A percentile compares a stretch with the other conserved stretches of the same genome.
Evolutionary conservation across 2,797 vertebrate genomes (phyloP).

Genomic region (Cygnus olor): DNA sequence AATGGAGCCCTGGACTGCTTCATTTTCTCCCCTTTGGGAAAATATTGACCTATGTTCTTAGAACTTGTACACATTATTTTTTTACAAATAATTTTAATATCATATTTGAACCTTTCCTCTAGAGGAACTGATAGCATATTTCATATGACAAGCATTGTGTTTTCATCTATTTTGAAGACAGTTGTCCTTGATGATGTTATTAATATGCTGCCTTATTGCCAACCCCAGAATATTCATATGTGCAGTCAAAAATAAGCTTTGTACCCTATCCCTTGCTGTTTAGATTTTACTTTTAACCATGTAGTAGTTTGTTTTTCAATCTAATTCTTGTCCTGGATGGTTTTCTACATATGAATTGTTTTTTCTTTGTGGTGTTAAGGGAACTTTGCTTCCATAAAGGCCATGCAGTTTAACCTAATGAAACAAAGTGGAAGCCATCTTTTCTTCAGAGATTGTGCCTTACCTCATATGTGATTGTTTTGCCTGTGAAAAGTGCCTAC

Average conservation of each 20-base stretch:
- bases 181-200: not conserved
- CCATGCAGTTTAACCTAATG: not conserved
- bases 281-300: not conserved
- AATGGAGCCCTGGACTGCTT: not conserved
- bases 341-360: not conserved
- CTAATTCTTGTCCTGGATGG: not conserved
- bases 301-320: not conserved
- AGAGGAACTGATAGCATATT: not conserved
- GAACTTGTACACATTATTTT: fast-evolving
- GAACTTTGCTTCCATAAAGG: not conserved
- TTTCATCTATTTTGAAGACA: not conserved
- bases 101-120: not conserved
- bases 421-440: not conserved
- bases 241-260: not conserved
- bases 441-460: not conserved
- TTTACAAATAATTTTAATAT: not conserved
- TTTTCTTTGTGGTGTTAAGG: not conserved
- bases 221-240: fast-evolving
- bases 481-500: not conserved
- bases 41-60: not conserved
- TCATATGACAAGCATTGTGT: not conserved
- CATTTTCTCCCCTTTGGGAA: not conserved
- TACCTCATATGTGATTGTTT: not conserved
- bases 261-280: not conserved
- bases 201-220: not conserved